A percentile compares a stretch with the other conserved stretches of the same genome.
These are phyloP conservation scores for Hanleya hanleyi DNA, from an alignment of 2,888 invertebrate genomes.

Conservation along the genomic window DNA sequence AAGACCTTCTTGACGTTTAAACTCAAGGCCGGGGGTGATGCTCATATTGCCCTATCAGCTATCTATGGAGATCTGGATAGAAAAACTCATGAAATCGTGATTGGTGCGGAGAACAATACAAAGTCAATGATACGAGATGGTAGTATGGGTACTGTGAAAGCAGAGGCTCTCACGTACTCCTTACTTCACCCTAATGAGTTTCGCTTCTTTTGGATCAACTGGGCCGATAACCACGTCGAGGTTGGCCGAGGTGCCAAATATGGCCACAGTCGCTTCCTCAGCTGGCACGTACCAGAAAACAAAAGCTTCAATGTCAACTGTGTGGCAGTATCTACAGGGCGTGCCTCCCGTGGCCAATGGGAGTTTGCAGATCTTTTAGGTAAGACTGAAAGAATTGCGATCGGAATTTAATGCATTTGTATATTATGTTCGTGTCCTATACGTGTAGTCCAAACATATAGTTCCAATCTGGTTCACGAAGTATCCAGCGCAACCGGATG, in stretches of 20 bases:
- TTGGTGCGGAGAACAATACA: conserved; percentile 64
- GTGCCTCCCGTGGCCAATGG: conserved; percentile 65
- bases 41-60: conserved; percentile 66
- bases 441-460: too few relatives aligned
- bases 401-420: too few relatives aligned
- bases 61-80: conserved; percentile 68
- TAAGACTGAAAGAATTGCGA: too few relatives aligned
- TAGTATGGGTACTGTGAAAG: conserved; percentile 51
- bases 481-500: too few relatives aligned
- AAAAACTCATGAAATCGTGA: conserved; percentile 65
- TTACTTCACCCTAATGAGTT: conserved; percentile 18
- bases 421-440: too few relatives aligned
- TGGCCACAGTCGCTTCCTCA: conserved; percentile 57
- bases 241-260: conserved; percentile 64
- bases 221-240: conserved; percentile 56
- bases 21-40: conserved; percentile 65
- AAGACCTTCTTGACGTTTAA: conserved; percentile 67
- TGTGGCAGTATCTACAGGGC: conserved; percentile 67
- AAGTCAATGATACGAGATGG: conserved; percentile 63
- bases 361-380: conserved; percentile 69
- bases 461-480: too few relatives aligned
- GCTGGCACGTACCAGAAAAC: conserved; percentile 57
- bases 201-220: conserved; percentile 68
- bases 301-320: conserved; percentile 65
- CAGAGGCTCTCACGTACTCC: conserved; percentile 45